Base-by-base conservation (phyloP, 2,888 invertebrate genomes). In the Cataglyphis livida region DNA sequence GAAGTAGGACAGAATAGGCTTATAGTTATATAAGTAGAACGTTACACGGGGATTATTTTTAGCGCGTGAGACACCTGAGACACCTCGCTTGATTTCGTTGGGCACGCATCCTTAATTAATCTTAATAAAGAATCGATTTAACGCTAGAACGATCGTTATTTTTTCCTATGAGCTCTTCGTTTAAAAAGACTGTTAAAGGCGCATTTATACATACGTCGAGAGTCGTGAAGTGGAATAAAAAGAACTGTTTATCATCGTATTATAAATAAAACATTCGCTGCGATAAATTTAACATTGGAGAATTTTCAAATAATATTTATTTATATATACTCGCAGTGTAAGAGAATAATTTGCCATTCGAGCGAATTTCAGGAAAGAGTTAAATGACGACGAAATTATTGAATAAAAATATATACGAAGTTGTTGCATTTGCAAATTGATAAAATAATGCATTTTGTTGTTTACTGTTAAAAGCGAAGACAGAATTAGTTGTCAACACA, bases 51-150 rank as follows among this genome's bases (percentile, higher is more conserved):
- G 59, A 44, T 7, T 78, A 78, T 78, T 78, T 78, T 78, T 70
- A 78, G 18, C 76, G 15, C 44, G 44, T 70, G n/a, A n/a, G n/a
- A n/a, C 25, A 59, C 57, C 66, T 59, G 78, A 78, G 78, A 78
- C 21, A 78, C 70, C 32, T 78, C 78, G 59, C 78, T 78, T 66
- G 59, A 70, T 70, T 70, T 59, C 44, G 59, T 44, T 78, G 68
- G 51, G 15, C 32, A 32, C 68, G 51, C 28, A 44, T 59, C 70
- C 78, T 78, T 78, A 78, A 78, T 78, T 59, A 59, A 41, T 41
- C 28, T 44, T 21, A 21, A 21, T 21, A 21, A 21, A 32, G 61
- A n/a, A 62, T 74, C 74, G 75, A 76, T 76, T 32, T 51, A 54
- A 76, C 75, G 66, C 38, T 78, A 66, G n/a, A 78, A 35, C 15